Conservation (phyloP, 2,797 vertebrate genomes). For the Cirrhinus mrigala region DNA sequence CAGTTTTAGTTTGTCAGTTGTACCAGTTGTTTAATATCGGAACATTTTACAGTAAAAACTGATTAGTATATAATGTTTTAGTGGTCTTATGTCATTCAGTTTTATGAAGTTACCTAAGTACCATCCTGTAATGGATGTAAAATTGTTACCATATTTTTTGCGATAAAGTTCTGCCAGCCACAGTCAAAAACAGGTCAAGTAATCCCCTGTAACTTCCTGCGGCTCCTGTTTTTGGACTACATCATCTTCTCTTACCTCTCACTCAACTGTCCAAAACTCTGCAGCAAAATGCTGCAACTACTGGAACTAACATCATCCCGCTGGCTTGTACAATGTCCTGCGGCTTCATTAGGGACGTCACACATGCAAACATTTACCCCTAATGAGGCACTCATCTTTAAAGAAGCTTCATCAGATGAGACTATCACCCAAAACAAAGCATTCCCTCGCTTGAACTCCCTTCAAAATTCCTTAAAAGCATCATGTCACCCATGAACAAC, state of each 20-base stretch:
- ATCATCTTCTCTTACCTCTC: slow-evolving; percentile 32
- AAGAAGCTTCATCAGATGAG: slow-evolving; percentile 4
- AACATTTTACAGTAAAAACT: neutral
- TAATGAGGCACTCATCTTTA: neutral
- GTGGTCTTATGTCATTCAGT: neutral
- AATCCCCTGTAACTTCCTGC: slow-evolving; percentile 7
- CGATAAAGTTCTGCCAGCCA: neutral
- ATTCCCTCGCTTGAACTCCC: slow-evolving; percentile 28
- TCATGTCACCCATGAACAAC: slow-evolving; percentile 35
- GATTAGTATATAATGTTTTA: neutral
- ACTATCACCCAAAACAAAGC: slow-evolving; percentile 22
- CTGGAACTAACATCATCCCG: neutral
- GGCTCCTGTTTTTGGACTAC: slow-evolving; percentile 10
- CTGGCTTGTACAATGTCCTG: neutral
- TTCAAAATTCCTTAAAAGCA: slow-evolving; percentile 38
- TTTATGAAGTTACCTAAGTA: neutral
- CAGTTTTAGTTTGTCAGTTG: neutral
- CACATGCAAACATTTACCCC: slow-evolving; percentile 12
- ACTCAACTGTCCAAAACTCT: neutral
- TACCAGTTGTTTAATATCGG: neutral
- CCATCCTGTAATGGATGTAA: neutral
- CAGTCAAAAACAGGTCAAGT: slow-evolving; percentile 22
- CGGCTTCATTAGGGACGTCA: neutral
- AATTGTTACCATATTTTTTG: neutral
- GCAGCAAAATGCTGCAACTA: slow-evolving; percentile 5